A percentile compares a stretch with the other conserved stretches of the same genome.
Conservation (phyloP, 1,140 invertebrate species). For the Lepidostoma basale region DNA sequence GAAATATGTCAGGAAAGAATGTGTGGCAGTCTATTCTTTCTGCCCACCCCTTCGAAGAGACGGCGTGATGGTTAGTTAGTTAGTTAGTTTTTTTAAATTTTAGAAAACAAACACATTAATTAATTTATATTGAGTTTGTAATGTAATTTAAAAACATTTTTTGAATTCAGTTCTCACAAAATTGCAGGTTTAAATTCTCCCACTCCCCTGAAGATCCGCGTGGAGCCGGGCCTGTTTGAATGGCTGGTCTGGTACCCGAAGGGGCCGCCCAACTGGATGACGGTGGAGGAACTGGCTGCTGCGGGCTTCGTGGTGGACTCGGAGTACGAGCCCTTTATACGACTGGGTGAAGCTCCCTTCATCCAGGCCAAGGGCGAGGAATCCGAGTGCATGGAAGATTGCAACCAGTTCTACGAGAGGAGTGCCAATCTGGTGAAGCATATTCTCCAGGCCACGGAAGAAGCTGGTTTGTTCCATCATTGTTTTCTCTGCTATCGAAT, state of each 20-base stretch:
- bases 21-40: no score
- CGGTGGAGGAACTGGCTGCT: constrained; percentile 69
- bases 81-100: no score
- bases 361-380: constrained; percentile 52
- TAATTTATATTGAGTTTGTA: neutral
- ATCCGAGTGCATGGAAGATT: constrained; percentile 63
- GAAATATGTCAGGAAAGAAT: no score
- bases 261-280: constrained; percentile 81
- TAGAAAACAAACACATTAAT: no score
- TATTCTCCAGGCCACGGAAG: constrained; percentile 51
- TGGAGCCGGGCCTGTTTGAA: constrained; percentile 91
- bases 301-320: constrained; percentile 80
- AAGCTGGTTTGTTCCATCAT: constrained; percentile 2
- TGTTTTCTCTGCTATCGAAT: no score
- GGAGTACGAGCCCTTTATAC: constrained; percentile 71
- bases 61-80: no score
- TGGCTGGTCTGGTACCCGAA: constrained; percentile 90
- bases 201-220: constrained; percentile 63
- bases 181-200: constrained; percentile 58
- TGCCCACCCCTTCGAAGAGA: no score
- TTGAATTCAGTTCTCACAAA: neutral
- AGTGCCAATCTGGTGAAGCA: constrained; percentile 61
- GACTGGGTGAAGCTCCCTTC: constrained; percentile 50
- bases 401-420: constrained; percentile 78
- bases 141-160: neutral